These are phyloP conservation scores for Molossus molossus DNA, from an alignment of 2,797 vertebrate species.

Conservation along the genomic window DNA sequence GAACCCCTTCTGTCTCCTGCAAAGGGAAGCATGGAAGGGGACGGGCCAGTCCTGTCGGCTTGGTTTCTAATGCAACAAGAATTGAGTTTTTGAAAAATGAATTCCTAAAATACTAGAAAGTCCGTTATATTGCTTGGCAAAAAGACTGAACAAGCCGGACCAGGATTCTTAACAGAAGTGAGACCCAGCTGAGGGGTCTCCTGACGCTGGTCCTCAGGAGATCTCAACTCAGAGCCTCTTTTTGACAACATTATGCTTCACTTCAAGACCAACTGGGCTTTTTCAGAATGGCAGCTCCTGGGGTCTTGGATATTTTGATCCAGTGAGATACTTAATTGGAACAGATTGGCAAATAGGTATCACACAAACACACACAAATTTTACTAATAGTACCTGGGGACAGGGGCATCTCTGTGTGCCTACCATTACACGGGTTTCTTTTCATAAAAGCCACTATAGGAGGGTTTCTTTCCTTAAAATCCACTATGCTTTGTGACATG, in stretches of 20 bases:
- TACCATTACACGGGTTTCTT: background rate
- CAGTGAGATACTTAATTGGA: background rate
- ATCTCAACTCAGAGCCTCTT: background rate
- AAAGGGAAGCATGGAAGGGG: fast-evolving
- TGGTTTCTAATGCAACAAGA: background rate
- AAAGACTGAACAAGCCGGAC: background rate
- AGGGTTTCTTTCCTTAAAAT: background rate
- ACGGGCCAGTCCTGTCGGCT: background rate
- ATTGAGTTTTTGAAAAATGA: background rate
- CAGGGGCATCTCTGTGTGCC: background rate
- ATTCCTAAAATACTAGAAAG: background rate
- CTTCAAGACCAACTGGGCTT: background rate
- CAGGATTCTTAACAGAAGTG: background rate
- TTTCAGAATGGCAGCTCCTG: background rate
- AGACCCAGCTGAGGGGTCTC: background rate
- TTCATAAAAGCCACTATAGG: background rate
- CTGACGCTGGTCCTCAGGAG: fast-evolving
- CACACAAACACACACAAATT: background rate
- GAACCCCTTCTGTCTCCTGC: background rate
- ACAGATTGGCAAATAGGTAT: background rate
- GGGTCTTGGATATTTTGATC: background rate
- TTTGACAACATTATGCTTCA: background rate
- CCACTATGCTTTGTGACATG: background rate
- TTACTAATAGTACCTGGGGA: background rate
- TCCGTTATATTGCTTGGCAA: background rate